A percentile compares a stretch with the other conserved stretches of the same genome.
phyloP scores from a whole-genome alignment of 2,888 invertebrate species.

The Eupelmus urozonus region DNA sequence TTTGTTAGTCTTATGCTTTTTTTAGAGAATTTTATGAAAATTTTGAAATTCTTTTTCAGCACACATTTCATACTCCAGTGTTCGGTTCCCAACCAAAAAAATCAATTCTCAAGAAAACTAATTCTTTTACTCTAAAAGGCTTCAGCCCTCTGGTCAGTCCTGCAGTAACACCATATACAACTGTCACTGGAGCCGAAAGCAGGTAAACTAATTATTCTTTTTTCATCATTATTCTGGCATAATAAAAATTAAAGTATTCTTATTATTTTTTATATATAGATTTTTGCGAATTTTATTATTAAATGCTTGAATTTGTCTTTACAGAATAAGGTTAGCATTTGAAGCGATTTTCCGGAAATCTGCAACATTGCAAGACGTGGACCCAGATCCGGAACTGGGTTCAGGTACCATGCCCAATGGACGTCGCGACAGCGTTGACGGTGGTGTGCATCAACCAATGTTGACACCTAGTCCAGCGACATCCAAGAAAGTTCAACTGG shows the following conservation, averaged over 20 bases:
- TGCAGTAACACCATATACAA: constrained; percentile 83
- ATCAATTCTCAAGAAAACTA: constrained; percentile 95
- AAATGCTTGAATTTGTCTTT: constrained; percentile 17
- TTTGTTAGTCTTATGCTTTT: too few relatives aligned
- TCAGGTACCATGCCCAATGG: constrained; percentile 68
- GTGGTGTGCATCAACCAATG: constrained; percentile 79
- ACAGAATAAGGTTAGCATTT: constrained; percentile 90
- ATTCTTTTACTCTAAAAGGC: constrained; percentile 88
- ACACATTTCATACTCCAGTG: constrained; percentile 79
- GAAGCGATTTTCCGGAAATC: constrained; percentile 95
- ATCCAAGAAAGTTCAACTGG: constrained; percentile 93
- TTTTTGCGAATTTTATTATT: neutral
- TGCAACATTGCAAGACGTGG: constrained; percentile 90
- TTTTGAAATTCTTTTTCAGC: constrained; percentile 67
- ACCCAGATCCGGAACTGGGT: constrained; percentile 82
- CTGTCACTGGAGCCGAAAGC: constrained; percentile 93
- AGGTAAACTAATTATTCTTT: constrained; percentile 75
- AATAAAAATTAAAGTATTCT: neutral
- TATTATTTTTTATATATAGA: neutral
- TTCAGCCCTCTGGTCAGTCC: constrained; percentile 81
- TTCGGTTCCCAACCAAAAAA: constrained; percentile 83
- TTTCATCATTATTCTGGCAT: neutral
- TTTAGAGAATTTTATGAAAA: too few relatives aligned
- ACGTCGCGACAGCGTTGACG: constrained; percentile 75
- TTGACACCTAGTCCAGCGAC: constrained; percentile 84